Evolutionary conservation across 2,797 vertebrate genomes (phyloP), one percentile per base, ranked within the genome.

Genomic region (Steatocranus sp.): DNA sequence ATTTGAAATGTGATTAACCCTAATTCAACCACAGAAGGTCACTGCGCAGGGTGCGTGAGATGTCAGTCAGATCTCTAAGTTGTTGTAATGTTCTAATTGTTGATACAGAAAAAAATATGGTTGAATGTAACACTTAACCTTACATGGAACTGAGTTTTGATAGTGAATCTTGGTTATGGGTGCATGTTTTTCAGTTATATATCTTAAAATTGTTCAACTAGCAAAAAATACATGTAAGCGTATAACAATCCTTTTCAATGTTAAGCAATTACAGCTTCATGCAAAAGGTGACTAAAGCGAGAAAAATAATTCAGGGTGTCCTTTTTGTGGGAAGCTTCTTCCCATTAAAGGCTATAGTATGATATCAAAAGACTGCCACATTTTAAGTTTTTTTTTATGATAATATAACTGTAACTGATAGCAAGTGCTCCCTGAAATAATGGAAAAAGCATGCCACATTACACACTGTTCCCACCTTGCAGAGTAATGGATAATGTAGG

Each of bases 1-100:
- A 86, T 76, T 77, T 92, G 76, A 92, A 91, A 86, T 93, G 87
- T 84, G 78, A 91, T 88, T 91, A 88, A 91, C 83, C 83, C 78
- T 75, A 51, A 90, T 82, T 85, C 49, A 81, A 50, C 68, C 82
- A 63, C 51, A 77, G 49, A 81, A 46, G 68, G 73, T 86, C 76
- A 80, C 49, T 43, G 54, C 41, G 2, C 20, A 84, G 74, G 82
- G 70, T 48, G 48, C 6, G 43, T 14, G 25, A 76, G 74, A 76
- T 80, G 46, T 75, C 82, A 76, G 48, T 78, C 27, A 61, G 68
- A 87, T 20, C 9, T 83, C 18, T 61, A 48, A 25, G 20, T 76
- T 12, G 56, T 20, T 20, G 18, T 0, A 61, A 36, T 61, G 56
- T 36, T 61, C 32, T 84, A 70, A 78, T 77, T 83, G 34, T 78